Conservation (phyloP, 2,113 vertebrate genomes). For the Clupea harengus region DNA sequence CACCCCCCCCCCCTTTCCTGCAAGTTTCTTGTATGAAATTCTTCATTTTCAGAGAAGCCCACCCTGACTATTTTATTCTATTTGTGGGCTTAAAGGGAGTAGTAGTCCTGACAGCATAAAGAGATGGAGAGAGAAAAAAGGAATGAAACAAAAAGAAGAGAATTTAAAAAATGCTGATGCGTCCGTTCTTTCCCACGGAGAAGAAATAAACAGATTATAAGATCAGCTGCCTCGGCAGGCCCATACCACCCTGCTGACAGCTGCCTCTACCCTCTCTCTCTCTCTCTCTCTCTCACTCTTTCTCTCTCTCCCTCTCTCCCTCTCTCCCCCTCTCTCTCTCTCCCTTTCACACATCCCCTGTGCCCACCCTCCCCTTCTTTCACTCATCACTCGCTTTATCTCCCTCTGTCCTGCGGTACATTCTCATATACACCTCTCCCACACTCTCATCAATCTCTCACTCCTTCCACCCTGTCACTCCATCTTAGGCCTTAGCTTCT, state of each 20-base stretch:
- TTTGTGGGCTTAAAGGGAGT: background rate
- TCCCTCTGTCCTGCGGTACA: background rate
- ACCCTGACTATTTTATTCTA: background rate
- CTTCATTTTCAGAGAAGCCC: background rate
- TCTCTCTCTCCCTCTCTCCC: background rate
- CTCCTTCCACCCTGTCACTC: background rate
- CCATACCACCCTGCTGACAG: background rate
- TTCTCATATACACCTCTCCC: background rate
- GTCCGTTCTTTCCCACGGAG: background rate
- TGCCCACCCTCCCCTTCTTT: background rate
- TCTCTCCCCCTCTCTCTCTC: background rate
- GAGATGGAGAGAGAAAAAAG: background rate
- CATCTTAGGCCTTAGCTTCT: background rate
- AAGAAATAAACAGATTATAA: slow-evolving; percentile 1
- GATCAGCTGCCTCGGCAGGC: slow-evolving; percentile 7
- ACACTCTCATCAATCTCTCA: background rate
- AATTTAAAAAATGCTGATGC: background rate
- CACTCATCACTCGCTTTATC: background rate
- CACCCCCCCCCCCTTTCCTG: background rate
- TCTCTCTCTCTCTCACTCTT: background rate
- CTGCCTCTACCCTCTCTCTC: background rate
- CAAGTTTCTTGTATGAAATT: background rate
- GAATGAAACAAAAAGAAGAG: background rate
- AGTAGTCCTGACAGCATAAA: background rate
- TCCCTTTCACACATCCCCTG: background rate